Evolutionary conservation across 2,888 invertebrate genomes (phyloP).

Genomic region (Cheilosia urbana): DNA sequence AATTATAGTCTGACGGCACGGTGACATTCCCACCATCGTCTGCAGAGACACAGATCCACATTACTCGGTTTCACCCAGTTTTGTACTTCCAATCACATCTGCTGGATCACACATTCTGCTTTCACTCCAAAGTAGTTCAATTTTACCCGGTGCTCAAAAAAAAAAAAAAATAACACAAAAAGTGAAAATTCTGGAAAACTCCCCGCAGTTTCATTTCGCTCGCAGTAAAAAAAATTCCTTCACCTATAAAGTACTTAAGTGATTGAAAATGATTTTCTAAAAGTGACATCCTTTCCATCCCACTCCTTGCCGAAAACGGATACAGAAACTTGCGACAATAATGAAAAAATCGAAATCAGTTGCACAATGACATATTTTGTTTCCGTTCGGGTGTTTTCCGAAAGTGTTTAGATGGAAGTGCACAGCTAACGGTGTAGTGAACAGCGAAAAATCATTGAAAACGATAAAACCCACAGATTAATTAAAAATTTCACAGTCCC

Average conservation of each 20-base stretch:
- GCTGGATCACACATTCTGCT: constrained; percentile 58
- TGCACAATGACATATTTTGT: constrained; percentile 68
- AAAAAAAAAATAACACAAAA: constrained; percentile 22
- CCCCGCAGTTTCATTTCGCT: neutral
- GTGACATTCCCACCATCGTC: constrained; percentile 66
- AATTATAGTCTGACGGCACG: constrained; percentile 47
- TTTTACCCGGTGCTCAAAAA: constrained; percentile 42
- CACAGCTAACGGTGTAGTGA: constrained; percentile 31
- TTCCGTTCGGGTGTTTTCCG: constrained; percentile 50
- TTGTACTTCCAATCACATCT: constrained; percentile 67
- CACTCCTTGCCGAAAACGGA: constrained; percentile 66
- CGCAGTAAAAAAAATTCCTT: constrained; percentile 7
- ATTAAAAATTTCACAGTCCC: constrained; percentile 8
- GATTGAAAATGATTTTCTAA: constrained; percentile 17
- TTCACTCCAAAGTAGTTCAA: constrained; percentile 30
- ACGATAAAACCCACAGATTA: constrained; percentile 47
- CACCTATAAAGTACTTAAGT: neutral
- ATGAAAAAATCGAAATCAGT: constrained; percentile 44
- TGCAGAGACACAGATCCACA: constrained; percentile 62
- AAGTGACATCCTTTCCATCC: constrained; percentile 66
- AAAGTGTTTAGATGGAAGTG: neutral
- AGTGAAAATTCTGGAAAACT: constrained; percentile 2
- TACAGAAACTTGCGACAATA: constrained; percentile 71
- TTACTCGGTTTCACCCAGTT: constrained; percentile 73
- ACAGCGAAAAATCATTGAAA: constrained; percentile 36